phyloP scores from a whole-genome alignment of 1,140 invertebrate genomes.

The Drosophila nigromelanica region DNA sequence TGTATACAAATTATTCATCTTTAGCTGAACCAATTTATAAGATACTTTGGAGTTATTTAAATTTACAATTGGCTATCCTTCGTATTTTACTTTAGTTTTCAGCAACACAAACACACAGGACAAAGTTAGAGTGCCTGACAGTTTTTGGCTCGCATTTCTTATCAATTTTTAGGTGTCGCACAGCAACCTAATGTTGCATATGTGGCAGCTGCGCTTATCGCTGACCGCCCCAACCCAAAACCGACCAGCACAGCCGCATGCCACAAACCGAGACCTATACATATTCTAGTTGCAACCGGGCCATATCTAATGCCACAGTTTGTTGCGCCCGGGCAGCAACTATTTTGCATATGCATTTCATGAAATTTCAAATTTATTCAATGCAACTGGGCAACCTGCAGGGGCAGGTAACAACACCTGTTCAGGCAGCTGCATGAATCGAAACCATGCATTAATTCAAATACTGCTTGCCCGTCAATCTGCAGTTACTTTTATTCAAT shows the following conservation, averaged over 20 bases:
- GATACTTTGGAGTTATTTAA: no score
- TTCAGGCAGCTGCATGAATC: constrained; percentile 53
- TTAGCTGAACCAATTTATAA: no score
- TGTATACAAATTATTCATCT: background rate
- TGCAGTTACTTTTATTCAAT: background rate
- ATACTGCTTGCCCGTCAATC: constrained; percentile 27
- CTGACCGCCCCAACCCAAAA: constrained; percentile 4
- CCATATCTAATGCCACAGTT: constrained; percentile 26
- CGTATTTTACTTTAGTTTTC: no score
- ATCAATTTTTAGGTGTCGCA: constrained; percentile 40
- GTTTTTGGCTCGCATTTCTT: constrained; percentile 44
- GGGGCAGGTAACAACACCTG: constrained; percentile 21
- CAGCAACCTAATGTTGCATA: constrained; percentile 8
- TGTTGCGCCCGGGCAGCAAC: constrained; percentile 52
- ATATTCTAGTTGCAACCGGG: constrained; percentile 55
- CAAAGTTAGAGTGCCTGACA: constrained; percentile 4
- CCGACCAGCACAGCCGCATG: constrained; percentile 1
- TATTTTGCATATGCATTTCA: constrained; percentile 80
- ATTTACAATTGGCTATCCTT: no score
- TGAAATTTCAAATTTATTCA: constrained; percentile 79
- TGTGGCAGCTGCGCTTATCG: constrained; percentile 44
- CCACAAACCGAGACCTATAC: constrained; percentile 28
- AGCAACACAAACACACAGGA: no score
- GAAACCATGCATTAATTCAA: constrained; percentile 20
- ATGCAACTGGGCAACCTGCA: constrained; percentile 41